Evolutionary conservation across 2,113 vertebrate species (phyloP).

Genomic region (Leptodactylus fuscus): DNA sequence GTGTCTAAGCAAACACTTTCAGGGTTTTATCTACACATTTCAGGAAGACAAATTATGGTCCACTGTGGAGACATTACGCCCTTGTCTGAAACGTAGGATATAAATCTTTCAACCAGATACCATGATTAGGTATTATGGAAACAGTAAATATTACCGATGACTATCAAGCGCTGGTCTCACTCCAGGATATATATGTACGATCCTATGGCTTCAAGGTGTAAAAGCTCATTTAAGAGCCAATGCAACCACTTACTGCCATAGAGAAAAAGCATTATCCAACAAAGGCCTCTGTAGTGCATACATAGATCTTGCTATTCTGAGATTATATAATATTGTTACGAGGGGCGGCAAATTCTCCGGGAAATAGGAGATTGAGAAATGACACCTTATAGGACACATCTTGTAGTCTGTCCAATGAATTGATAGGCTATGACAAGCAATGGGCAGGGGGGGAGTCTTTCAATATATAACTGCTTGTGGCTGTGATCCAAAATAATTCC

Average conservation of each 20-base stretch:
- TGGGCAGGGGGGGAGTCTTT: not conserved
- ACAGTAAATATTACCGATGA: conserved; percentile 43
- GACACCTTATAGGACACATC: not conserved
- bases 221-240: conserved; percentile 71
- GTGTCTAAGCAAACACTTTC: conserved; percentile 30
- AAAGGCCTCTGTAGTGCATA: not conserved
- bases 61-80: not conserved
- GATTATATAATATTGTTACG: not conserved
- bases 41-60: conserved; percentile 44
- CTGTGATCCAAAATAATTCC: not conserved
- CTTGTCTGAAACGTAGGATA: conserved; percentile 57
- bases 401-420: not conserved
- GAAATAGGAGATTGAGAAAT: not conserved
- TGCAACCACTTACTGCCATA: conserved; percentile 66
- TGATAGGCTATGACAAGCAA: not conserved
- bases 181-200: conserved; percentile 70
- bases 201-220: conserved; percentile 70
- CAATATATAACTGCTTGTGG: not conserved
- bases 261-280: conserved; percentile 57
- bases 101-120: conserved; percentile 56
- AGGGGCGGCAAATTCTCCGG: not conserved
- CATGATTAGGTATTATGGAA: conserved; percentile 54
- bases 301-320: not conserved
- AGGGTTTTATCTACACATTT: conserved; percentile 28
- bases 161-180: conserved; percentile 59